phyloP scores from a whole-genome alignment of 2,888 invertebrate genomes.

The Sepioteuthis lessoniana region DNA sequence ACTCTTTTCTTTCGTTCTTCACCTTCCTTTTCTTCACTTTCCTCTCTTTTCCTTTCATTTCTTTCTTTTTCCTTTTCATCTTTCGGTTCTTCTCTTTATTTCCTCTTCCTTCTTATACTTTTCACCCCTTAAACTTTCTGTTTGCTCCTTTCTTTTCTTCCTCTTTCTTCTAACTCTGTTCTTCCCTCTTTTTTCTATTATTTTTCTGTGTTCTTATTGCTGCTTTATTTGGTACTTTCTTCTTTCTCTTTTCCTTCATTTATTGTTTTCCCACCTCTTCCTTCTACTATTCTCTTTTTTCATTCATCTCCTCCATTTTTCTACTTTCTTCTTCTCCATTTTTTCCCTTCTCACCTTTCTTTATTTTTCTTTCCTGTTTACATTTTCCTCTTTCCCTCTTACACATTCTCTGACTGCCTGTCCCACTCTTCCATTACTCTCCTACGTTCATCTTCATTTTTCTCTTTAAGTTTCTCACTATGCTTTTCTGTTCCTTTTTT shows the following conservation, averaged over 20 bases:
- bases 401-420: neutral
- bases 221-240: too few relatives aligned
- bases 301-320: neutral
- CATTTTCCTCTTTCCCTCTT: neutral
- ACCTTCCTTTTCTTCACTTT: neutral
- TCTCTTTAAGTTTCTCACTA: neutral
- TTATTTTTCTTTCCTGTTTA: too few relatives aligned
- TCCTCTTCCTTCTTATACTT: neutral
- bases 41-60: neutral
- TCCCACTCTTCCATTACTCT: neutral
- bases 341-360: neutral
- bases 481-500: neutral
- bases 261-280: too few relatives aligned
- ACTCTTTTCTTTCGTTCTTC: neutral
- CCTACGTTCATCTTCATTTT: neutral
- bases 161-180: too few relatives aligned
- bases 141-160: neutral
- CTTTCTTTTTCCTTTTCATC: neutral
- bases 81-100: neutral
- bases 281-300: neutral
- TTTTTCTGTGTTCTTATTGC: neutral
- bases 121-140: neutral
- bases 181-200: neutral
- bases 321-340: neutral
- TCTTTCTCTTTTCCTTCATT: neutral